A percentile compares a stretch with the other conserved stretches of the same genome.
These are phyloP conservation scores for Apodemus sylvaticus DNA, from an alignment of 2,113 vertebrate genomes.

Conservation along the genomic window DNA sequence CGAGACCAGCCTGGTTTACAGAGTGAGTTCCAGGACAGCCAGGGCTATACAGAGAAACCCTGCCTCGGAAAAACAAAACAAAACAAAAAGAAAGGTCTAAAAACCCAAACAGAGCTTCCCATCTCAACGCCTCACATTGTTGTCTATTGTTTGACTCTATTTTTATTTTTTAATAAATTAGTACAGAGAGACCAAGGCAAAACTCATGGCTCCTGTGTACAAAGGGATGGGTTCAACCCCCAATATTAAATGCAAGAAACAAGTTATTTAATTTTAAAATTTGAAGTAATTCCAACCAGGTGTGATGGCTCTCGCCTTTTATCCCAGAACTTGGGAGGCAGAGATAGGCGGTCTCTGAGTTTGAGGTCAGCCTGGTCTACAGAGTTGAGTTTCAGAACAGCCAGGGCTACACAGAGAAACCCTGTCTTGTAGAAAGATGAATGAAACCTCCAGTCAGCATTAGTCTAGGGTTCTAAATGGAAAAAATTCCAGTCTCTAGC, in stretches of 20 bases:
- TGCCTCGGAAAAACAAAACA: no score
- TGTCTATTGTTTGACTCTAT: background rate
- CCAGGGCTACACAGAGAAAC: background rate
- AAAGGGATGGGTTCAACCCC: background rate
- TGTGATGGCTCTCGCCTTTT: background rate
- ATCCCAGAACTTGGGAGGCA: background rate
- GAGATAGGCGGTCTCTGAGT: background rate
- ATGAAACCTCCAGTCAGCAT: no score
- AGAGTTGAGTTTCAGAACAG: background rate
- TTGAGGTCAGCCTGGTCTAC: background rate
- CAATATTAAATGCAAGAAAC: background rate
- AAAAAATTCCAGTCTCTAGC: background rate
- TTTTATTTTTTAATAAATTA: background rate
- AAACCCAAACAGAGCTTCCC: background rate
- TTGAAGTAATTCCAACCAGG: background rate
- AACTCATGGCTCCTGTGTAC: background rate
- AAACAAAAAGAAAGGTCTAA: background rate
- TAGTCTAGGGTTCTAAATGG: background rate
- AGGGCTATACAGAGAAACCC: no score
- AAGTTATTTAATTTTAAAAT: background rate
- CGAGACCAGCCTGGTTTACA: no score
- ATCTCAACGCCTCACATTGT: no score
- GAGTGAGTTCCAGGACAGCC: no score
- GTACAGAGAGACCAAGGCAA: background rate
- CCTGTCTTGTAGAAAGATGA: background rate